Base-by-base conservation (phyloP, 2,888 invertebrate species). In the Argyra leucocephala region DNA sequence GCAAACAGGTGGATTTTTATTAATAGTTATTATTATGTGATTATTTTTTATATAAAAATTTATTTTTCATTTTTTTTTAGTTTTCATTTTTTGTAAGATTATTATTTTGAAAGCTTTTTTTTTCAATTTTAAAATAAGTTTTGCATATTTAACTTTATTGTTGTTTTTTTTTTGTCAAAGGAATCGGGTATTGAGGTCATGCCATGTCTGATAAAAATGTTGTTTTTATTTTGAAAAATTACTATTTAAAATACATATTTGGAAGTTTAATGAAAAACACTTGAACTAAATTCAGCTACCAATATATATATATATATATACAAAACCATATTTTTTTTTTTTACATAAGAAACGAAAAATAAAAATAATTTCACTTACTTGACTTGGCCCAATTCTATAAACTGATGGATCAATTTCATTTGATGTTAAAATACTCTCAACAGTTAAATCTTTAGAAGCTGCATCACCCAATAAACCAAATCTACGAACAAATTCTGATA, bases 341-440 rank as follows among this genome's bases (percentile, higher is more conserved):
- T n/a, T n/a, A n/a, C n/a, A n/a, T n/a, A n/a, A n/a, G n/a, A n/a
- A n/a, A 26, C 7, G 12, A 31, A 31, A 2, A 3, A 58, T 9
- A 59, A 24, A 3, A 59, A 10, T 22, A 57, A n/a, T 26, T 31
- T 57, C 6, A 78, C 89, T 83, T 77, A 95, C 96, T 88, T 95
- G 93, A 79, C 93, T 94, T 66, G 95, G 85, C 24, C 96, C 96
- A 64, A 96, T 88, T 66, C 94, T 84, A 81, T 93, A 96, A 71
- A 89, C 88, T 59, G 91, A 86, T 66, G 89, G 84, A 76, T 95
- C 94, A 67, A 96, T 82, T 78, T 95, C 95, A 66, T 94, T 82
- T 9, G 87, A 84, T 31, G 89, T 82, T 67, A 96, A 81, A 84
- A 96, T 90, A 74, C 91, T 89, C 76, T 92, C 91, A 1, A 92